These are phyloP conservation scores for Equus przewalskii DNA, from an alignment of 2,113 vertebrate genomes.

Conservation along the genomic window DNA sequence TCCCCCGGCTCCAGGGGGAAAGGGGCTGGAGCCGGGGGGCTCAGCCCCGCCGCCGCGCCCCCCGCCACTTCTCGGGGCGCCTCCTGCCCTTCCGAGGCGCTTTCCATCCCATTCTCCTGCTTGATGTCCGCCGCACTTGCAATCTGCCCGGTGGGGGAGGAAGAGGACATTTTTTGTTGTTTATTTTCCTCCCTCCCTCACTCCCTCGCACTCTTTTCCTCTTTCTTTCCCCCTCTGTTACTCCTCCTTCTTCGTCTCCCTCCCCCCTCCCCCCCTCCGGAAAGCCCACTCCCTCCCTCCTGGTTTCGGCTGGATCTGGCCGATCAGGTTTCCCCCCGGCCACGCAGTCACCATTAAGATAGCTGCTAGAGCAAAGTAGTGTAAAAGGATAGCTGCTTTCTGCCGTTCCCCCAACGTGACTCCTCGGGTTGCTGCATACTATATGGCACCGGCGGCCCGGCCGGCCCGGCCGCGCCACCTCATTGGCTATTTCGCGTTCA, in stretches of 20 bases:
- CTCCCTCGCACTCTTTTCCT: slow-evolving; percentile 76
- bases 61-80: slow-evolving; percentile 80
- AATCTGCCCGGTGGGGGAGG: slow-evolving; percentile 96
- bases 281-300: slow-evolving; percentile 96
- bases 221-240: slow-evolving; percentile 75
- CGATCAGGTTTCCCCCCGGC: slow-evolving; percentile 98
- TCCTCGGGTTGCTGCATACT: slow-evolving; percentile 88
- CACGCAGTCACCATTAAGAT: slow-evolving; percentile 96
- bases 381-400: slow-evolving; percentile 93
- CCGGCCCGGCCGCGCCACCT: slow-evolving; percentile 80
- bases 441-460: slow-evolving; percentile 84
- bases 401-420: slow-evolving; percentile 88
- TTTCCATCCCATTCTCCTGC: slow-evolving; percentile 96
- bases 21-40: slow-evolving; percentile 84
- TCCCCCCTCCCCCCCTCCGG: slow-evolving; percentile 86
- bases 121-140: slow-evolving; percentile 95
- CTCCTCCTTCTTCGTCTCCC: slow-evolving; percentile 80
- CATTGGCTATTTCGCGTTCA: slow-evolving; percentile 85
- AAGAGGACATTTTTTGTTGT: slow-evolving; percentile 97
- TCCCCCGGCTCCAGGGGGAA: slow-evolving; percentile 87
- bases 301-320: slow-evolving; percentile 91
- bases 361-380: slow-evolving; percentile 92
- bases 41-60: slow-evolving; percentile 81
- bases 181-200: slow-evolving; percentile 84
- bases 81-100: slow-evolving; percentile 86